phyloP scores from a whole-genome alignment of 2,113 vertebrate genomes.

The Lophius piscatorius region DNA sequence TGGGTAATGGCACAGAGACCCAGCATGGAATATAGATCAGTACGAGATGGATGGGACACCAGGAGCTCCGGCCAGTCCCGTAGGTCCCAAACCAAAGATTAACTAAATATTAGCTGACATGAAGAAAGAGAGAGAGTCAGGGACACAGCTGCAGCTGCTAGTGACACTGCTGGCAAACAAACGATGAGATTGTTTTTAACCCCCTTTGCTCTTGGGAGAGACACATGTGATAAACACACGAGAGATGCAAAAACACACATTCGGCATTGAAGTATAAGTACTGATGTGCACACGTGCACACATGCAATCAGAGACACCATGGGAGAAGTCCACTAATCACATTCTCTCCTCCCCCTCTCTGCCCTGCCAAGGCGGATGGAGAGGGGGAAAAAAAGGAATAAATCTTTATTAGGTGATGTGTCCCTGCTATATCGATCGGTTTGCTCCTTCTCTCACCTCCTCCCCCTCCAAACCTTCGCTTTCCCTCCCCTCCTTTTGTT shows the following conservation, averaged over 20 bases:
- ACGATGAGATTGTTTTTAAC: constrained; percentile 72
- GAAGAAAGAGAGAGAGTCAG: constrained; percentile 72
- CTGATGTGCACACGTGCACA: constrained; percentile 33
- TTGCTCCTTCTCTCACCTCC: constrained; percentile 63
- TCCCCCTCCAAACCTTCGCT: constrained; percentile 43
- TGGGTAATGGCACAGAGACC: constrained; percentile 81
- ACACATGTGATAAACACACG: constrained; percentile 60
- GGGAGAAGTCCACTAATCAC: constrained; percentile 78
- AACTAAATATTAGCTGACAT: constrained; percentile 87
- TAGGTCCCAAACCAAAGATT: constrained; percentile 85
- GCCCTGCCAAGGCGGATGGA: constrained; percentile 65
- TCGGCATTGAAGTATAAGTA: constrained; percentile 46
- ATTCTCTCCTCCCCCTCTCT: constrained; percentile 67
- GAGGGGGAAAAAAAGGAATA: constrained; percentile 65
- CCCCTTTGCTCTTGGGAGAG: constrained; percentile 60
- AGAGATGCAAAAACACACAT: constrained; percentile 65
- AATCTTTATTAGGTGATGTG: constrained; percentile 82
- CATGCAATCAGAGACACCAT: constrained; percentile 65
- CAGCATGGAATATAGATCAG: constrained; percentile 84
- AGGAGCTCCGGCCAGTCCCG: constrained; percentile 79
- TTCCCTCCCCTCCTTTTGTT: constrained; percentile 75
- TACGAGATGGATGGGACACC: constrained; percentile 81
- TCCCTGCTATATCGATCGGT: constrained; percentile 80
- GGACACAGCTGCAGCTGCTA: constrained; percentile 76
- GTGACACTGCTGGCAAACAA: constrained; percentile 74